Evolutionary conservation across 2,797 vertebrate species (phyloP).

Genomic region (Apodemus agrarius): DNA sequence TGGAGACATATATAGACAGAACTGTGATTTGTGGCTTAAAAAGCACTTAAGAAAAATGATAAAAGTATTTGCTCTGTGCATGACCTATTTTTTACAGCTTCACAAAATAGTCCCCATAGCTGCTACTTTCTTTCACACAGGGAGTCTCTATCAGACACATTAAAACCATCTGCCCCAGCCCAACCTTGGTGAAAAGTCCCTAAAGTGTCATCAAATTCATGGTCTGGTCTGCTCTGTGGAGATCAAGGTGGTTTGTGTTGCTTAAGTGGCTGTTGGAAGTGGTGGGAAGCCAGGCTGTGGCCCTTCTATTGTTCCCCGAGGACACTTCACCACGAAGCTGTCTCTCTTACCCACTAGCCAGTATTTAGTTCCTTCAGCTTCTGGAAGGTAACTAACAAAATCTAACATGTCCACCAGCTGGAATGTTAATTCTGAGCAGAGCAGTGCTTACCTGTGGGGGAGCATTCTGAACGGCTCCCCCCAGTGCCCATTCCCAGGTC

Average conservation of each 20-base stretch:
- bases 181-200: background rate
- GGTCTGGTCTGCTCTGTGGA: background rate
- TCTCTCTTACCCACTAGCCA: background rate
- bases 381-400: background rate
- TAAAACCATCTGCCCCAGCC: slow-evolving; percentile 13
- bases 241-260: background rate
- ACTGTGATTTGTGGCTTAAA: slow-evolving; percentile 48
- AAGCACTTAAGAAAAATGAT: slow-evolving; percentile 40
- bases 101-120: slow-evolving; percentile 34
- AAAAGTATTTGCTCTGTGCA: slow-evolving; percentile 35
- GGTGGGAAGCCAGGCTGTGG: background rate
- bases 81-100: slow-evolving; percentile 36
- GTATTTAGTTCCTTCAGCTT: background rate
- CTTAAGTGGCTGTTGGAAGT: background rate
- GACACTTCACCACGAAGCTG: background rate
- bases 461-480: background rate
- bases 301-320: background rate
- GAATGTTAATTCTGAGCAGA: background rate
- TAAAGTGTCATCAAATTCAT: background rate
- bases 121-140: background rate
- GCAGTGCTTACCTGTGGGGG: background rate
- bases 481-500: background rate
- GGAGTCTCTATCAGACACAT: background rate
- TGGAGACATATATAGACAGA: slow-evolving; percentile 45
- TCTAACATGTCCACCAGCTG: background rate